A percentile compares a stretch with the other conserved stretches of the same genome.
phyloP scores from a whole-genome alignment of 2,113 vertebrate genomes.

The Scalopus aquaticus region DNA sequence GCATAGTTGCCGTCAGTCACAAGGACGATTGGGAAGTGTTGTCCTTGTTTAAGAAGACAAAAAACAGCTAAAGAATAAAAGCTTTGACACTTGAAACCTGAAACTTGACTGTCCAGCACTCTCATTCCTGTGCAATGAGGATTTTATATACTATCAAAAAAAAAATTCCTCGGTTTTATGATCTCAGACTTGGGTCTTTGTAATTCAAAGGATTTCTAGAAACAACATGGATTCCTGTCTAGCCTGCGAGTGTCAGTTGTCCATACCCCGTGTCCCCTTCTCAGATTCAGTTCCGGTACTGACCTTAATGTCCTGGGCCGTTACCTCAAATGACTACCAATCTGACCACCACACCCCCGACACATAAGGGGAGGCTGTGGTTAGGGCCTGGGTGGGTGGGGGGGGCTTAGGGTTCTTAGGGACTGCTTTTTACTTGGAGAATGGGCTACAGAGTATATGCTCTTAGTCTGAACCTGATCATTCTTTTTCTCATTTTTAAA shows the following conservation, averaged over 20 bases:
- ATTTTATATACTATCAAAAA: not conserved
- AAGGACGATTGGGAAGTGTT: not conserved
- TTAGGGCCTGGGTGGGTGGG: not conserved
- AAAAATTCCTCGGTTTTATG: not conserved
- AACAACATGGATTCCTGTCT: not conserved
- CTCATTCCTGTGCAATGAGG: not conserved
- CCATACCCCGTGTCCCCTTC: not conserved
- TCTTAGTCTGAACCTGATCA: not conserved
- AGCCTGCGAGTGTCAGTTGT: not conserved
- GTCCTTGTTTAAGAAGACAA: not conserved
- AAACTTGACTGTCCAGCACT: not conserved
- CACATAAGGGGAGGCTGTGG: no score
- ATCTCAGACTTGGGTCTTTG: not conserved
- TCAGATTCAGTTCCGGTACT: not conserved
- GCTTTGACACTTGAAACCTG: not conserved
- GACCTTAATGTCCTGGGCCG: not conserved
- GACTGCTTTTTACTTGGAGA: slow-evolving; percentile 40
- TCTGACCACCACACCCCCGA: not conserved
- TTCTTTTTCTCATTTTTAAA: slow-evolving; percentile 37
- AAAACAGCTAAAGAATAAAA: not conserved
- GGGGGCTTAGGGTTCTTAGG: not conserved
- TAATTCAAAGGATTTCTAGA: no score
- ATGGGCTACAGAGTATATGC: not conserved
- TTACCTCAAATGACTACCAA: not conserved
- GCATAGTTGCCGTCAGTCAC: not conserved